These are phyloP conservation scores for Labeo catla DNA, from an alignment of 2,113 vertebrate genomes.

Conservation along the genomic window DNA sequence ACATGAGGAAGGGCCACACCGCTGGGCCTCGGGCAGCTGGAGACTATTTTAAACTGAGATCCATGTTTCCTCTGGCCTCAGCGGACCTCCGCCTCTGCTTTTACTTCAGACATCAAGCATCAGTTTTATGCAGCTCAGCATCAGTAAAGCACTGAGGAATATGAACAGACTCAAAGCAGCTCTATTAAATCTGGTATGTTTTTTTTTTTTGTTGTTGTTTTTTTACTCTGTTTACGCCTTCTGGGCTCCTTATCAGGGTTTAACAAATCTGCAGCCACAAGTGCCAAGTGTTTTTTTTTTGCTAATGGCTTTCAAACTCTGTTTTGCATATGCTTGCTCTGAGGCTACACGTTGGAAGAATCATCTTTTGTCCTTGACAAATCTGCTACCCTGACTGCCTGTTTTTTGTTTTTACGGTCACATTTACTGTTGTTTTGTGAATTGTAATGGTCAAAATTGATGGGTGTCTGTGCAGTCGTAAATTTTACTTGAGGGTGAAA, in stretches of 20 bases:
- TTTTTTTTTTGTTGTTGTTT: too few relatives aligned
- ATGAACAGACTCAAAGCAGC: not conserved
- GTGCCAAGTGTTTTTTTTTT: not conserved
- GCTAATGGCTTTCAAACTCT: slow-evolving; percentile 18
- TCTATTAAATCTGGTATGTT: slow-evolving; percentile 4
- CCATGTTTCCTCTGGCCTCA: slow-evolving; percentile 39
- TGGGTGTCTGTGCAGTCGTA: not conserved
- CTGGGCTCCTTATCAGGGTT: slow-evolving; percentile 13
- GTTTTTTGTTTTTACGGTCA: not conserved
- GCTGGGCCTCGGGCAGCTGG: not conserved
- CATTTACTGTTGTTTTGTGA: not conserved
- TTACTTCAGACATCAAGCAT: slow-evolving; percentile 26
- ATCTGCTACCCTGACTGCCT: not conserved
- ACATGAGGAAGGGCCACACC: not conserved
- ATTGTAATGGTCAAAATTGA: not conserved
- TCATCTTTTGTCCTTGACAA: slow-evolving; percentile 3
- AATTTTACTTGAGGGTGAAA: not conserved
- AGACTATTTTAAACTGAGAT: slow-evolving; percentile 35
- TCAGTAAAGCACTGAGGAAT: slow-evolving; percentile 9
- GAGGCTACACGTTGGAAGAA: not conserved
- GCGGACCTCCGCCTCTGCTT: slow-evolving; percentile 34
- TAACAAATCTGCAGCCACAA: slow-evolving; percentile 14
- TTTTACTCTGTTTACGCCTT: not conserved
- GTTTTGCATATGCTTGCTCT: slow-evolving; percentile 19
- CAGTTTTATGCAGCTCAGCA: not conserved